Base-by-base conservation (phyloP, 2,888 invertebrate genomes). In the Geotrupes spiniger region DNA sequence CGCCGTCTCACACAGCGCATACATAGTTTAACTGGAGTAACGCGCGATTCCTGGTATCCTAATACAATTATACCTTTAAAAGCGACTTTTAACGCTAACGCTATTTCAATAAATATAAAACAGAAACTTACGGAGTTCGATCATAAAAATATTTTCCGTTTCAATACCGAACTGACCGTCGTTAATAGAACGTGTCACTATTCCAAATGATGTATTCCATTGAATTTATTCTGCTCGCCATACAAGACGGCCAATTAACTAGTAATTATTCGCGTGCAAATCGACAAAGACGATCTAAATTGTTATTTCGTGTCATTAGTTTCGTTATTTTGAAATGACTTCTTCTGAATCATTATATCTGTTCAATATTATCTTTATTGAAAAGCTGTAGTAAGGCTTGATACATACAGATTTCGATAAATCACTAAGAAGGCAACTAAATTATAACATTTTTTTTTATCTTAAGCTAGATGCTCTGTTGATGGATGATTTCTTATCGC, bases 11-110 rank as follows among this genome's bases (percentile, higher is more conserved):
- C 29, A 29, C 12, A 29, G 29, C n/a, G n/a, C n/a, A n/a, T n/a
- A n/a, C n/a, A n/a, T n/a, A n/a, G n/a, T n/a, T n/a, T n/a, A n/a
- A 29, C 12, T 12, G 29, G 29, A 29, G 29, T 12, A 8, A 29
- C 29, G 29, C 29, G 29, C 29, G 29, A 29, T 29, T 29, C 29
- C 29, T 29, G 29, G 29, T 29, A 29, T 29, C 29, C 29, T 29
- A 29, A 29, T 29, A 29, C 29, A 29, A 29, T 29, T 29, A 29
- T 29, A 29, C 29, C 29, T 29, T 29, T 29, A 29, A 29, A 12
- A 29, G 29, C 29, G 10, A 5, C 2, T 29, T 29, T 29, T 8
- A 12, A n/a, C 29, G 10, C 29, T 12, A 12, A 12, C 29, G 29
- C 29, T 29, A 10, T 29, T 12, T 29, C 29, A 29, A 29, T 29